These are phyloP conservation scores for Ammodramus savannarum DNA, from an alignment of 2,113 vertebrate genomes.

Conservation along the genomic window DNA sequence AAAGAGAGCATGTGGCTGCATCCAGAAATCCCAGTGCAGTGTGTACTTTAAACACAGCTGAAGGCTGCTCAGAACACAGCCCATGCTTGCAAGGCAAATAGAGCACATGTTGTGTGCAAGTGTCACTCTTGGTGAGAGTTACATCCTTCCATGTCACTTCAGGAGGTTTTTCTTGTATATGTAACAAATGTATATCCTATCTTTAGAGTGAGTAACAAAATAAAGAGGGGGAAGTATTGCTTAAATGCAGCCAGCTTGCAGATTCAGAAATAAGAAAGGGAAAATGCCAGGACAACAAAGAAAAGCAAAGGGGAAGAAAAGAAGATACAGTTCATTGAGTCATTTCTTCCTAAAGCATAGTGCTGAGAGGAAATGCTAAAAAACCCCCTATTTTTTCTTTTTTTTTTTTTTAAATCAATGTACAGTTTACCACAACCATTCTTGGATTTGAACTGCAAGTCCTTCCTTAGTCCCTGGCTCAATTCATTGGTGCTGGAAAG, in stretches of 20 bases:
- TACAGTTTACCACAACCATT: background rate
- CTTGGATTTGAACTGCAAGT: background rate
- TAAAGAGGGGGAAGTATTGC: background rate
- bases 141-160: background rate
- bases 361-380: background rate
- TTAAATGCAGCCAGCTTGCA: background rate
- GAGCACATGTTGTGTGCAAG: background rate
- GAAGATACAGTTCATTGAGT: background rate
- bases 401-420: background rate
- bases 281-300: background rate
- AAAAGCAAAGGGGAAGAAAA: background rate
- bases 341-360: background rate
- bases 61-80: background rate
- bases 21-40: background rate
- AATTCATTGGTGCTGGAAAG: background rate
- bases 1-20: background rate
- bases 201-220: background rate
- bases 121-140: background rate
- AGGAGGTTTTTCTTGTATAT: background rate
- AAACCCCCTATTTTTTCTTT: background rate
- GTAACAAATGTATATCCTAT: background rate
- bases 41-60: background rate
- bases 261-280: background rate
- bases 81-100: background rate
- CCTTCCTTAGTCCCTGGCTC: background rate